Base-by-base conservation (phyloP, 2,797 vertebrate genomes). In the Chrysolophus pictus region DNA sequence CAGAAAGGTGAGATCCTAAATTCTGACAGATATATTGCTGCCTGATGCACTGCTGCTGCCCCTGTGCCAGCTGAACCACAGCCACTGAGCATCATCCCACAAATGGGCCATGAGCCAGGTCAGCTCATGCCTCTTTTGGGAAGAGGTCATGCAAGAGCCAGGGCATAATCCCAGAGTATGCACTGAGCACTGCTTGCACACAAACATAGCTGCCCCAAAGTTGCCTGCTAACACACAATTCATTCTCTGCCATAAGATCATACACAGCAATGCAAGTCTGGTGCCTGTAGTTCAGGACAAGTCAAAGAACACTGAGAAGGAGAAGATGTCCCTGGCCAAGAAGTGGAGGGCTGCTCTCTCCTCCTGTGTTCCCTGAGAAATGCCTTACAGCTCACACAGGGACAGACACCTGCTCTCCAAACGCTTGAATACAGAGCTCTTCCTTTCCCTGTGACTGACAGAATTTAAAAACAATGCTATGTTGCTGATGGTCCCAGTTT, bases 191-290 rank as follows among this genome's bases (percentile, higher is more conserved):
- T 74, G 1, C 6, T 35, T 8, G 77, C 46, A 41, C 46, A 73
- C 63, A 63, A 82, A 59, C n/a, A 80, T 69, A 77, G 16, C 64
- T 55, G 18, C 29, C 51, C 83, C 64, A 59, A 14, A 76, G 88
- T 0, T 3, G 39, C 33, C 49, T 53, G 51, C 51, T 67, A 49
- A 17, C 0, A 2, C 84, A 58, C 47, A 31, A 9, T 63, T 59
- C 2, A 0, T 42, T 11, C 2, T 59, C 1, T 1, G 60, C 26
- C 68, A 81, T 14, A 5, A 64, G 87, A 59, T 26, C 6, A 46
- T 10, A 8, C 0, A 0, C 23, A 44, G 44, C 3, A 15, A 23
- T 24, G 21, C 7, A 15, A 0, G 0, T 4, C 29, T 19, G 53
- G 16, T 35, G 26, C 69, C 65, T 2, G 2, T 0, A 46, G 74